These are phyloP conservation scores for Prionailurus bengalensis DNA, from an alignment of 2,113 vertebrate genomes.

Conservation along the genomic window DNA sequence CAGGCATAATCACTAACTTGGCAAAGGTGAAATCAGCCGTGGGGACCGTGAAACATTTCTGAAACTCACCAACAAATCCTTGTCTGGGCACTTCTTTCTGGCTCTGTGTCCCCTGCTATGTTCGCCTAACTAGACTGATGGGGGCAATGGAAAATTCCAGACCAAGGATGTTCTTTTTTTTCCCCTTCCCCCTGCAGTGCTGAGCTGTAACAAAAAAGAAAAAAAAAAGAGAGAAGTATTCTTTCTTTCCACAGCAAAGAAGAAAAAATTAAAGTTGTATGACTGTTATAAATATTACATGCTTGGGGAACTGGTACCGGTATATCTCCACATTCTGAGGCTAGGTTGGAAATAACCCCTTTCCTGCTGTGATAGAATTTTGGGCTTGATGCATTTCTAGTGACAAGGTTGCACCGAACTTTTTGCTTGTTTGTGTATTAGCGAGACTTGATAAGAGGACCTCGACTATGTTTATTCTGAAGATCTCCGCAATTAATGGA, in stretches of 20 bases:
- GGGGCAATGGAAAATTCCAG: constrained; percentile 88
- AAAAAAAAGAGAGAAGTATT: constrained; percentile 68
- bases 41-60: constrained; percentile 55
- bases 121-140: constrained; percentile 78
- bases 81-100: constrained; percentile 69
- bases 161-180: constrained; percentile 74
- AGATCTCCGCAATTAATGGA: background rate
- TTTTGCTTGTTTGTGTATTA: background rate
- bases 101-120: constrained; percentile 71
- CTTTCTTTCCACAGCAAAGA: constrained; percentile 85
- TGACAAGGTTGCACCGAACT: background rate
- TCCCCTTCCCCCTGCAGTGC: constrained; percentile 76
- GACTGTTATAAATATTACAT: constrained; percentile 91
- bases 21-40: constrained; percentile 62
- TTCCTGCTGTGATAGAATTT: constrained; percentile 64
- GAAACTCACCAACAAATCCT: constrained; percentile 81
- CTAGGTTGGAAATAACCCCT: constrained; percentile 85
- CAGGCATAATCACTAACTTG: background rate
- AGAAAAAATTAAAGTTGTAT: constrained; percentile 91
- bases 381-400: constrained; percentile 21
- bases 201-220: constrained; percentile 76
- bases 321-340: constrained; percentile 79
- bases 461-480: background rate
- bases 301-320: constrained; percentile 85
- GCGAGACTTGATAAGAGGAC: background rate